Evolutionary conservation across 2,888 invertebrate genomes (phyloP).

Genomic region (Leucozona laternaria): DNA sequence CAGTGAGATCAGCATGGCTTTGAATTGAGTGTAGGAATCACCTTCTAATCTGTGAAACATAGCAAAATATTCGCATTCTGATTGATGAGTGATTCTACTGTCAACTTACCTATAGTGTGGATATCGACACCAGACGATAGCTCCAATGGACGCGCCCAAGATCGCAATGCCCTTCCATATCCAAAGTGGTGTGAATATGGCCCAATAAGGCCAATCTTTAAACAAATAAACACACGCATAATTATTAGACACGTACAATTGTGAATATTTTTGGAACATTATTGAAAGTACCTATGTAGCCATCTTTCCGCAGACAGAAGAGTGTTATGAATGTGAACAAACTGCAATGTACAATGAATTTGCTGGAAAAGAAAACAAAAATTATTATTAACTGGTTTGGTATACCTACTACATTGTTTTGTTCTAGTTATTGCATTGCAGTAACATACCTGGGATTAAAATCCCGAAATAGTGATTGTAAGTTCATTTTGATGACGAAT

Average conservation of each 20-base stretch:
- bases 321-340: slow-evolving; percentile 95
- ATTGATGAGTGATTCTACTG: background rate
- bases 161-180: slow-evolving; percentile 97
- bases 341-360: slow-evolving; percentile 98
- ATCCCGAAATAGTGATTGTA: slow-evolving; percentile 94
- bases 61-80: too few relatives aligned
- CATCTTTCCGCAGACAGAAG: slow-evolving; percentile 95
- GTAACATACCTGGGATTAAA: slow-evolving; percentile 93
- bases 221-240: background rate
- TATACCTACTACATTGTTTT: background rate
- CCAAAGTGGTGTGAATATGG: slow-evolving; percentile 98
- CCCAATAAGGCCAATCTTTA: slow-evolving; percentile 96
- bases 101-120: slow-evolving; percentile 94
- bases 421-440: background rate
- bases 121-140: slow-evolving; percentile 97
- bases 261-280: background rate
- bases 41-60: slow-evolving; percentile 92
- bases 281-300: slow-evolving; percentile 85
- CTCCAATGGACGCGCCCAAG: slow-evolving; percentile 94
- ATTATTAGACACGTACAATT: background rate
- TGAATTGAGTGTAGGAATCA: slow-evolving; percentile 98
- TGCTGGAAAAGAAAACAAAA: slow-evolving; percentile 87
- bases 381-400: background rate
- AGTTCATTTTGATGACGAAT: slow-evolving; percentile 87
- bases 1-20: slow-evolving; percentile 98